These are phyloP conservation scores for Rhabdornis inornatus DNA, from an alignment of 2,113 vertebrate genomes.

Conservation along the genomic window DNA sequence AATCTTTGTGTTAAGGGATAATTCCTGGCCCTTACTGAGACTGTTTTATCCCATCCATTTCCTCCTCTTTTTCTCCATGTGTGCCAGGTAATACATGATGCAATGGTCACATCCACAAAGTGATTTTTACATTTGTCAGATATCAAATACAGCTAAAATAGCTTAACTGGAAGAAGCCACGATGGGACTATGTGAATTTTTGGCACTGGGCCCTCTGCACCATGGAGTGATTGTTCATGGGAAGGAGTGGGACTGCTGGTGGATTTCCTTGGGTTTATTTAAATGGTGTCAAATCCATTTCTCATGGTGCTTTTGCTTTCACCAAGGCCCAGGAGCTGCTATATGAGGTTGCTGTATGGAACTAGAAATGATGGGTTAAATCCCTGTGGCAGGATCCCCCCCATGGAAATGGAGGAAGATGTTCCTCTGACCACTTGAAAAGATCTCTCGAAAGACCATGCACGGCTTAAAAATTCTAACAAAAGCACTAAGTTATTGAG, in stretches of 20 bases:
- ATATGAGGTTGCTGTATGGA: fast-evolving
- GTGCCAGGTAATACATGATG: neutral
- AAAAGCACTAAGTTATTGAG: neutral
- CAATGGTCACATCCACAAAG: neutral
- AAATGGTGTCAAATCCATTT: neutral
- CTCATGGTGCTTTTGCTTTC: neutral
- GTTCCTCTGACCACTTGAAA: neutral
- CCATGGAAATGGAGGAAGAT: neutral
- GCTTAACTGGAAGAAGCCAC: neutral
- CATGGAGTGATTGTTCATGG: neutral
- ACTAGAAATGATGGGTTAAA: neutral
- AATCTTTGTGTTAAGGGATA: neutral
- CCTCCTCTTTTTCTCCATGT: neutral
- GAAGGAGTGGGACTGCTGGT: neutral
- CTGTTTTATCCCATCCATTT: neutral
- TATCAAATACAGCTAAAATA: neutral
- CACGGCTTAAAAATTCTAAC: neutral
- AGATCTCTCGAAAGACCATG: neutral
- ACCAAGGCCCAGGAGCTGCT: neutral
- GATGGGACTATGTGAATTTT: neutral
- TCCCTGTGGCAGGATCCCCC: fast-evolving
- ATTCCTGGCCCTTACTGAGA: neutral
- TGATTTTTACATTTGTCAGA: neutral
- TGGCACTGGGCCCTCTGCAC: neutral
- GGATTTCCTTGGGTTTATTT: neutral